Evolutionary conservation across 2,888 invertebrate species (phyloP).

Genomic region (Melolontha melolontha): DNA sequence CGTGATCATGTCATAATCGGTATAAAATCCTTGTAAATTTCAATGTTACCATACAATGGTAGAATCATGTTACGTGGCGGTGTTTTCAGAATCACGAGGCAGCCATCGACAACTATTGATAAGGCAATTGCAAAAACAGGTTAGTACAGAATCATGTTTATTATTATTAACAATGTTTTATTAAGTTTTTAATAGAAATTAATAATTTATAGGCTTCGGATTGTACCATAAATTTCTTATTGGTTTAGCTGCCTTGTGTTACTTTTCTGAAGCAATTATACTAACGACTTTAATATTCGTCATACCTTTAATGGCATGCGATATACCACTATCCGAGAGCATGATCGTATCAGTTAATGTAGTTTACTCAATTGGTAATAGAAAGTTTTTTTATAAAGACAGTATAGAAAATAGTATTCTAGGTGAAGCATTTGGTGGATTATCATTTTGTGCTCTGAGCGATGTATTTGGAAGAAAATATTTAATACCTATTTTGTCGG

Average conservation of each 20-base stretch:
- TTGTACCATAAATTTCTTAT: conserved; percentile 59
- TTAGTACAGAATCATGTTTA: not conserved
- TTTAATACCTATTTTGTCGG: conserved; percentile 59
- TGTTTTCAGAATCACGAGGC: conserved; percentile 9
- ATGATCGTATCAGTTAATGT: conserved; percentile 52
- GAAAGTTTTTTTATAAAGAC: conserved; percentile 5
- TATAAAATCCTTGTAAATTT: not conserved
- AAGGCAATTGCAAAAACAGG: conserved; percentile 40
- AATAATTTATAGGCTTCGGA: conserved; percentile 59
- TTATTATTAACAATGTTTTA: not conserved
- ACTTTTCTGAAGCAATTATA: conserved; percentile 55
- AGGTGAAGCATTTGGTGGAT: conserved; percentile 62
- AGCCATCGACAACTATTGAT: conserved; percentile 30
- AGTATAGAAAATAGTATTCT: conserved; percentile 37
- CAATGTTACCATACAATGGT: conserved; percentile 12
- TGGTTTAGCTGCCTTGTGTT: conserved; percentile 53
- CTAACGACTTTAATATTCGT: conserved; percentile 56
- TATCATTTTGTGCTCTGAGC: conserved; percentile 58
- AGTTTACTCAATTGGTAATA: conserved; percentile 51
- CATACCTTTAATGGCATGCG: conserved; percentile 59
- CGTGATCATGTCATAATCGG: not conserved
- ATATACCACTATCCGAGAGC: conserved; percentile 48
- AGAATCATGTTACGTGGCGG: conserved; percentile 14
- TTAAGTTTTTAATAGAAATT: not conserved
- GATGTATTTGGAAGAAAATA: conserved; percentile 63